A percentile compares a stretch with the other conserved stretches of the same genome.
Evolutionary conservation across 1,140 invertebrate genomes (phyloP).

Genomic region (Leucophenga varia): DNA sequence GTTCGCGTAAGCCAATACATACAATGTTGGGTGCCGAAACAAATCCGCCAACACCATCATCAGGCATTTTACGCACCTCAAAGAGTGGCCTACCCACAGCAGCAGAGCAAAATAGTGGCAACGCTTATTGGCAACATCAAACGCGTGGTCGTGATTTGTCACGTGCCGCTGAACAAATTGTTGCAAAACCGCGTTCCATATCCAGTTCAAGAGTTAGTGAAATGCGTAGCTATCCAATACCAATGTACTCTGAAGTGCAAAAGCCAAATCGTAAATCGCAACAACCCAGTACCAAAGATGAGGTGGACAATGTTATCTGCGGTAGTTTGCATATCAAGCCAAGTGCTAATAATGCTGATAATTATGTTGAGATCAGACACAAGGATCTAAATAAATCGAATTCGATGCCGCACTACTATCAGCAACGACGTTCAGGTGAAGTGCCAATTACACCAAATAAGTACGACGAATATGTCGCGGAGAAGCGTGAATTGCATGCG

Average conservation of each 20-base stretch:
- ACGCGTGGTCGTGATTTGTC: background rate
- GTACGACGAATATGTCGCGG: slow-evolving; percentile 48
- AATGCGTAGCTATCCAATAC: slow-evolving; percentile 33
- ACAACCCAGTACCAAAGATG: slow-evolving; percentile 3
- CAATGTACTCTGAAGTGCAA: slow-evolving; percentile 49
- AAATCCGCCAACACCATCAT: slow-evolving; percentile 16
- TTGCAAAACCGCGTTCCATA: slow-evolving; percentile 44
- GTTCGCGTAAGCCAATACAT: slow-evolving; percentile 67
- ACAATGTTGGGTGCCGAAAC: slow-evolving; percentile 43
- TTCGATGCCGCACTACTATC: slow-evolving; percentile 48
- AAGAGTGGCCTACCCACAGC: slow-evolving; percentile 40
- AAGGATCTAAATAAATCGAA: slow-evolving; percentile 39
- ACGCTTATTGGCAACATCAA: slow-evolving; percentile 47
- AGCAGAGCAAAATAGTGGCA: slow-evolving; percentile 64
- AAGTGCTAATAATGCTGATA: slow-evolving; percentile 12
- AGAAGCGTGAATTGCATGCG: slow-evolving; percentile 43
- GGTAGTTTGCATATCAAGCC: slow-evolving; percentile 48
- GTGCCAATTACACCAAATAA: slow-evolving; percentile 29
- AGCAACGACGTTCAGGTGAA: slow-evolving; percentile 35
- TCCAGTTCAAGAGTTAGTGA: slow-evolving; percentile 40
- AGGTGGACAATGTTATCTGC: slow-evolving; percentile 33
- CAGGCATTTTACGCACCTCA: slow-evolving; percentile 40
- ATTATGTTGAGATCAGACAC: slow-evolving; percentile 44
- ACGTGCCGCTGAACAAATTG: slow-evolving; percentile 4
- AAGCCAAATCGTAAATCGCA: slow-evolving; percentile 30